Conservation (phyloP, 53 echinoderm and acorn worm species). For the Pentamera pediparva region DNA sequence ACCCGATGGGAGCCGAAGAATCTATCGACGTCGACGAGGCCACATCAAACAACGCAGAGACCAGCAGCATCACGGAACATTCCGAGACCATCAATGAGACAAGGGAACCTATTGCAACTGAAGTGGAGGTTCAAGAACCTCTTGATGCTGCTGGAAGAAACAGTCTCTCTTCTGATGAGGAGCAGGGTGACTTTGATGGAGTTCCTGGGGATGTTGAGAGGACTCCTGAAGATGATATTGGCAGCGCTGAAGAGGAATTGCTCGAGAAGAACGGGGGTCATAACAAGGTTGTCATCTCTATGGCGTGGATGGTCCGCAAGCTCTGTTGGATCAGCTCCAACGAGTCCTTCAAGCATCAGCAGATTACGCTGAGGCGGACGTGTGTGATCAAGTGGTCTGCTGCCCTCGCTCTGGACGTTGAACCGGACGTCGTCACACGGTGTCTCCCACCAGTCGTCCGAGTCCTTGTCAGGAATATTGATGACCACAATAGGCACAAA, state of each 20-base stretch:
- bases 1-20: constrained; percentile 1
- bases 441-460: constrained; percentile 63
- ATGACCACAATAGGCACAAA: constrained; percentile 60
- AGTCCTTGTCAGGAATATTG: constrained; percentile 59
- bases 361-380: constrained; percentile 55
- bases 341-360: constrained; percentile 61
- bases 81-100: background rate
- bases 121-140: too few species aligned
- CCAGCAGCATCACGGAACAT: too few species aligned
- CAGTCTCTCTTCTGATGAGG: background rate
- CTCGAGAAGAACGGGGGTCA: background rate
- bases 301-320: constrained; percentile 58
- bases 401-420: constrained; percentile 65
- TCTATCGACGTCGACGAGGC: background rate
- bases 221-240: constrained; percentile 22
- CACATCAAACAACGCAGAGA: background rate
- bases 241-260: constrained; percentile 5
- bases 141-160: background rate
- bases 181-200: background rate
- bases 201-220: constrained; percentile 16
- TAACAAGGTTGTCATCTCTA: background rate
- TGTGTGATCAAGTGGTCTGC: constrained; percentile 86
- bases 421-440: constrained; percentile 33
- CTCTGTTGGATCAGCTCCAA: constrained; percentile 55
- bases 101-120: too few species aligned